Evolutionary conservation across 2,888 invertebrate genomes (phyloP), one percentile per base, ranked within the genome.

Genomic region (Phlogophora meticulosa): DNA sequence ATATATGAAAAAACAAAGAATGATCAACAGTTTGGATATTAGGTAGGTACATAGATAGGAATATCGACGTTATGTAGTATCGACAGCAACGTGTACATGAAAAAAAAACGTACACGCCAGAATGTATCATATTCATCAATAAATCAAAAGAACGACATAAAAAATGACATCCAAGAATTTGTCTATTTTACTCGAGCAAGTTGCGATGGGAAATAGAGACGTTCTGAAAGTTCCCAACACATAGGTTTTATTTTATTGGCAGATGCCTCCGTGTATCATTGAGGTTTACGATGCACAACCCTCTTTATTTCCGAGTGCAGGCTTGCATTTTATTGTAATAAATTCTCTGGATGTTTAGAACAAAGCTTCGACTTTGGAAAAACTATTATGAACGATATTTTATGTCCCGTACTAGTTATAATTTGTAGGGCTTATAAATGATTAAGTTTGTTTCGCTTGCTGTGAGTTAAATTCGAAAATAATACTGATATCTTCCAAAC

Each of bases 201-300:
- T 76, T 51, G 49, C 79, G 79, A 79, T 78, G 81, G 84, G 74
- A 84, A 88, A 83, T 80, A 82, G 80, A 80, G 86, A 85, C 83
- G 82, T 87, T 88, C 87, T 88, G 87, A 89, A 89, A 89, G 83
- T 88, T 81, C 85, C 85, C 89, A 89, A 88, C 87, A 88, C 87
- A 90, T 90, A 81, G 87, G 85, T 87, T 90, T 92, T 90, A 90
- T 90, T 92, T 91, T 92, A 93, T 92, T 91, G 89, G 88, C 85
- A 85, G 86, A 87, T 85, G 88, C 87, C 85, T 82, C 86, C 87
- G 87, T 92, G 92, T 91, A 93, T 92, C 93, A 91, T 88, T 87
- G 90, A 88, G 86, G 87, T 93, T 93, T 92, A 93, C 92, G 93
- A 92, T 87, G 87, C 87, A 86, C 87, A 89, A 87, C 88, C 86